Evolutionary conservation across 2,113 vertebrate species (phyloP).

Genomic region (Anoura caudifer): DNA sequence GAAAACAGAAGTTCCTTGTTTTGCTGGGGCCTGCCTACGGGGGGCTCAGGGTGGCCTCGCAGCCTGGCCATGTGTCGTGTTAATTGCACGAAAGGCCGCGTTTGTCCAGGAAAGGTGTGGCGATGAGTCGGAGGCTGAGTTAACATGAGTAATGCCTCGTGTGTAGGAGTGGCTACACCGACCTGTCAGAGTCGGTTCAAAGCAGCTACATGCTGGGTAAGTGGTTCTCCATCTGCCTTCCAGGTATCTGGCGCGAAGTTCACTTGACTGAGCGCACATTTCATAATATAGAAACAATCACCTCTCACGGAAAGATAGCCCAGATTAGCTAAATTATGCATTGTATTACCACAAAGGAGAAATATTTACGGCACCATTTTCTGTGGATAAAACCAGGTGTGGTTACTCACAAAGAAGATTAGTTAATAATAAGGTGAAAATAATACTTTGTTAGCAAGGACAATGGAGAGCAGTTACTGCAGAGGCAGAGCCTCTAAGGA

Average conservation of each 20-base stretch:
- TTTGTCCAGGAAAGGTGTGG: constrained; percentile 88
- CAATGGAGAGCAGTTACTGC: constrained; percentile 91
- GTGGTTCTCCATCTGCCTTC: constrained; percentile 83
- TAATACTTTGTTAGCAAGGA: constrained; percentile 91
- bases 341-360: constrained; percentile 92
- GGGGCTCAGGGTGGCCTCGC: neutral
- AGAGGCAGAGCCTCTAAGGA: constrained; percentile 88
- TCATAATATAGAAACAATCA: constrained; percentile 91
- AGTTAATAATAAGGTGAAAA: constrained; percentile 90
- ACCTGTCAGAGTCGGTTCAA: constrained; percentile 76
- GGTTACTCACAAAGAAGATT: constrained; percentile 96
- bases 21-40: constrained; percentile 31
- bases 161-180: constrained; percentile 78
- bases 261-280: constrained; percentile 89
- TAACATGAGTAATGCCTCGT: constrained; percentile 82
- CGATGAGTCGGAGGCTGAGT: constrained; percentile 77
- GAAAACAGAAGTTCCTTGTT: constrained; percentile 47
- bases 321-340: constrained; percentile 93
- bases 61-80: constrained; percentile 57
- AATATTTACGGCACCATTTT: constrained; percentile 86
- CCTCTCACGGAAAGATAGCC: constrained; percentile 90
- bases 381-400: constrained; percentile 91
- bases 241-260: constrained; percentile 86
- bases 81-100: constrained; percentile 86
- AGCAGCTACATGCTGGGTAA: constrained; percentile 81